Percentiles rank a stretch among this genome's conserved stretches.
These are phyloP conservation scores for Tetranychus piercei DNA, from an alignment of 2,888 invertebrate species.

Conservation along the genomic window DNA sequence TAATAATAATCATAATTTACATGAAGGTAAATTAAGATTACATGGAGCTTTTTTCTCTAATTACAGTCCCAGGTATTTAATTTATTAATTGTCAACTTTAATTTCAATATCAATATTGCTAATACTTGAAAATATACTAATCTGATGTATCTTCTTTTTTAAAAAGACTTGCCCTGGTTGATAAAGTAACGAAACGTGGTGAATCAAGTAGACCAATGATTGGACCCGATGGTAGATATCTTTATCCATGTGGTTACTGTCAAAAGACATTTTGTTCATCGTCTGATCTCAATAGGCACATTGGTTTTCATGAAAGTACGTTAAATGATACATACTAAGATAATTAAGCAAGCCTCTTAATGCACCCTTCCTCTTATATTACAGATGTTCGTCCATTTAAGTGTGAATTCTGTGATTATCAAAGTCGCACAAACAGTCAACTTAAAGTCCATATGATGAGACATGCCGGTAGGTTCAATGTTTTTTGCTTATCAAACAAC, in stretches of 20 bases:
- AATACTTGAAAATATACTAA: background rate
- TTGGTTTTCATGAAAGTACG: slow-evolving; percentile 34
- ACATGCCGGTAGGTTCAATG: slow-evolving; percentile 32
- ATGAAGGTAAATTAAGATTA: slow-evolving; percentile 13
- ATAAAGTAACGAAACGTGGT: slow-evolving; percentile 17
- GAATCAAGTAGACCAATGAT: slow-evolving; percentile 31
- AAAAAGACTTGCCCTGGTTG: slow-evolving; percentile 16
- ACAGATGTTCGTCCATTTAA: slow-evolving; percentile 26
- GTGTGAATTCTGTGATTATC: slow-evolving; percentile 26
- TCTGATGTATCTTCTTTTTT: background rate
- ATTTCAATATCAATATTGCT: background rate
- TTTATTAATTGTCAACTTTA: background rate
- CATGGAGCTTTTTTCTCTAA: slow-evolving; percentile 20
- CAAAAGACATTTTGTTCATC: slow-evolving; percentile 34
- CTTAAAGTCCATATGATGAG: slow-evolving; percentile 37
- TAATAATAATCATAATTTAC: background rate
- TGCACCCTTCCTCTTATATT: background rate
- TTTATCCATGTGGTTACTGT: slow-evolving; percentile 34
- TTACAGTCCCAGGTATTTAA: slow-evolving; percentile 20
- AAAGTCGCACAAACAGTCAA: slow-evolving; percentile 32
- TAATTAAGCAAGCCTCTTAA: background rate
- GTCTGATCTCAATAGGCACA: slow-evolving; percentile 35
- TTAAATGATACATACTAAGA: background rate
- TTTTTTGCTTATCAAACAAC: background rate
- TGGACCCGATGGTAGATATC: slow-evolving; percentile 32